These are phyloP conservation scores for Semnornis frantzii DNA, from an alignment of 2,113 vertebrate genomes.

Conservation along the genomic window DNA sequence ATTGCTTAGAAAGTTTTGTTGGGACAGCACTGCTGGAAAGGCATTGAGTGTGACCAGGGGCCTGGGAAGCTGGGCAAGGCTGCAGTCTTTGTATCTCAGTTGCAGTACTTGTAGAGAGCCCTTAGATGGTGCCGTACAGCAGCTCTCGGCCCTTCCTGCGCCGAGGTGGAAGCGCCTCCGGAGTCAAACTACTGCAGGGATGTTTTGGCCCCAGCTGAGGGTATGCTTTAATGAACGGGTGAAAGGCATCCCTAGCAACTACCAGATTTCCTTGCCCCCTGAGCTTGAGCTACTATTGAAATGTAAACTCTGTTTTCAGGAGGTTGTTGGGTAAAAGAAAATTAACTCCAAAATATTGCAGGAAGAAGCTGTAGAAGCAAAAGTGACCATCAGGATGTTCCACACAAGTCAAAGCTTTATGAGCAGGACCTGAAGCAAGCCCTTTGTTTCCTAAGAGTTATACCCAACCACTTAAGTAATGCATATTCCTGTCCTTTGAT, in stretches of 20 bases:
- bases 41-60: neutral
- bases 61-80: neutral
- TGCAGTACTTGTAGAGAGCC: neutral
- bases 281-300: neutral
- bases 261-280: neutral
- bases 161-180: fast-evolving
- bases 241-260: neutral
- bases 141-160: neutral
- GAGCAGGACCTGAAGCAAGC: neutral
- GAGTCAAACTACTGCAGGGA: fast-evolving
- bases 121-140: conserved; percentile 33
- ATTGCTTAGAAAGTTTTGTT: neutral
- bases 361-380: neutral
- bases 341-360: neutral
- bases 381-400: neutral
- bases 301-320: neutral
- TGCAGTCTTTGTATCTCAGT: fast-evolving
- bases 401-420: neutral
- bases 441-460: neutral
- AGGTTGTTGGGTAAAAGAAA: conserved; percentile 1
- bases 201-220: neutral
- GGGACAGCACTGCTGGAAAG: fast-evolving
- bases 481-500: neutral
- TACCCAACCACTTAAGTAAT: neutral
- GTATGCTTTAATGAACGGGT: fast-evolving